phyloP scores from a whole-genome alignment of 2,888 invertebrate genomes.

The Anorthoa munda region DNA sequence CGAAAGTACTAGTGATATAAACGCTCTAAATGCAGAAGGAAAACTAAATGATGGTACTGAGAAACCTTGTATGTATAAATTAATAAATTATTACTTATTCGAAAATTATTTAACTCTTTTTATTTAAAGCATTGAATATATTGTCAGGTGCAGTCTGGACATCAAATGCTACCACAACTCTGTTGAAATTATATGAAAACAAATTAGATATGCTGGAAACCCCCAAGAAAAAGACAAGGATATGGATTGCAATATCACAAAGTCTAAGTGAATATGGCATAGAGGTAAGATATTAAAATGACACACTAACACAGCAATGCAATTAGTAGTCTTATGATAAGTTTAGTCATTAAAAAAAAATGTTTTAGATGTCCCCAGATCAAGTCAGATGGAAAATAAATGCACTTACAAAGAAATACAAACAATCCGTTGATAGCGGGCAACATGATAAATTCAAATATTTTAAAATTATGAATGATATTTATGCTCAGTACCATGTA shows the following conservation, averaged over 20 bases:
- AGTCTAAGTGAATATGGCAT: conserved; percentile 74
- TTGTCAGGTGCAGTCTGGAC: conserved; percentile 78
- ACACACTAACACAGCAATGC: background rate
- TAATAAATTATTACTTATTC: background rate
- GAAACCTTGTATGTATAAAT: conserved; percentile 68
- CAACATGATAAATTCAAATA: conserved; percentile 76
- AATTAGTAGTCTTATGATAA: background rate
- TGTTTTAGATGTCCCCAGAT: conserved; percentile 76
- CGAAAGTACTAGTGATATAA: conserved; percentile 58
- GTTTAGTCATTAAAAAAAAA: background rate
- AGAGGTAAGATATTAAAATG: conserved; percentile 66
- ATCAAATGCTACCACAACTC: conserved; percentile 70
- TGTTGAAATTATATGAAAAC: conserved; percentile 77
- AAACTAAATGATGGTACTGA: conserved; percentile 64
- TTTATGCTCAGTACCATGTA: conserved; percentile 76
- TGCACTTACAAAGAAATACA: conserved; percentile 79
- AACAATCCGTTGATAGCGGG: conserved; percentile 75
- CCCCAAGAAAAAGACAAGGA: conserved; percentile 80
- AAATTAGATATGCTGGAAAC: conserved; percentile 79
- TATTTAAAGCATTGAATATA: background rate
- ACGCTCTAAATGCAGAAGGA: conserved; percentile 40
- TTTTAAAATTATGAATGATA: conserved; percentile 77
- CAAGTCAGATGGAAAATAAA: conserved; percentile 82
- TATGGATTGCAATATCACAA: conserved; percentile 79
- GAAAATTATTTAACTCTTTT: background rate